Conservation (phyloP, 2,888 invertebrate genomes). For the Sturmia bella region DNA sequence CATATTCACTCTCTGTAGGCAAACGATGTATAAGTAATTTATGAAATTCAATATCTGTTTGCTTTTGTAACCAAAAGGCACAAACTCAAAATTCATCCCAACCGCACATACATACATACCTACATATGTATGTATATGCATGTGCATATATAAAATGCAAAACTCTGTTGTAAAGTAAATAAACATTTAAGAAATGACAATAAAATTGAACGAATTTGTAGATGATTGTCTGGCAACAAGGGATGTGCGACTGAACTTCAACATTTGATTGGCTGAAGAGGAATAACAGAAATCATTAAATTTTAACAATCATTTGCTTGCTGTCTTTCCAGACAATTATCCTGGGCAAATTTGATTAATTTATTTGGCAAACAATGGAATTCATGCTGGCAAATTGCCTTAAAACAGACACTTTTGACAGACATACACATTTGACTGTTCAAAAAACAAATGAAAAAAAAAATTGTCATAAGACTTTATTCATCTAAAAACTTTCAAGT, state of each 20-base stretch:
- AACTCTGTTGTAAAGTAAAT: conserved; percentile 48
- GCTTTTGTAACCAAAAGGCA: conserved; percentile 25
- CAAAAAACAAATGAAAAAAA: too few relatives aligned
- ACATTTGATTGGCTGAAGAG: conserved; percentile 27
- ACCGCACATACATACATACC: background rate
- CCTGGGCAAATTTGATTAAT: conserved; percentile 35
- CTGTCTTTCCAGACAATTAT: conserved; percentile 50
- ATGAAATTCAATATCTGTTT: conserved; percentile 61
- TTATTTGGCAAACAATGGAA: conserved; percentile 34
- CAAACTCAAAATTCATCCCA: conserved; percentile 48
- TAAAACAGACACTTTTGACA: too few relatives aligned
- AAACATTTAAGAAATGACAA: conserved; percentile 47
- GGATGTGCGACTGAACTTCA: conserved; percentile 24
- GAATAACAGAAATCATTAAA: background rate
- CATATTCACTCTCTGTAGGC: background rate
- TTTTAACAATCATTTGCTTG: conserved; percentile 14
- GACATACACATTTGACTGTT: too few relatives aligned
- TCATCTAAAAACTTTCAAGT: too few relatives aligned
- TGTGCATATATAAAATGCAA: conserved; percentile 58
- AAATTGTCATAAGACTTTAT: too few relatives aligned
- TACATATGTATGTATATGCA: background rate
- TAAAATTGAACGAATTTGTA: conserved; percentile 13
- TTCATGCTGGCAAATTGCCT: background rate
- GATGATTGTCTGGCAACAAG: conserved; percentile 12
- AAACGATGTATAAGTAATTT: conserved; percentile 37